Evolutionary conservation across 2,888 invertebrate genomes (phyloP), one percentile per base, ranked within the genome.

Genomic region (Ptychoptera albimana): DNA sequence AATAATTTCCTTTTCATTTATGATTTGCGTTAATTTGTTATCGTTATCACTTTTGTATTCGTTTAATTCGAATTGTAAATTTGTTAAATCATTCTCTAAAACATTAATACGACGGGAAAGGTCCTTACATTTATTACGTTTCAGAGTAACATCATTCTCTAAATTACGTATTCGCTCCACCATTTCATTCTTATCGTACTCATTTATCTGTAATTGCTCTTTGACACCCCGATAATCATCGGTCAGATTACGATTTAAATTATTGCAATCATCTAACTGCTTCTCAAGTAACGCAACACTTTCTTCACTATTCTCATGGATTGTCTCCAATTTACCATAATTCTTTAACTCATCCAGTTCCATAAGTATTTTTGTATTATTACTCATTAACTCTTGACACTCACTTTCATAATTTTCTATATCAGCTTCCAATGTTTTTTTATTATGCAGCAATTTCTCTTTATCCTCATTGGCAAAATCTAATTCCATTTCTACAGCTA

Each of bases 251-350:
- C 70, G 69, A 53, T 75, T 77, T n/a, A 71, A 61, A 51, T 62
- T 70, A 49, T 65, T 72, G 38, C 69, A 70, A 54, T 75, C 73
- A 42, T 81, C 82, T 39, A 81, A 57, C 58, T 80, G 78, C 1
- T 68, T 65, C 62, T 81, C 80, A 51, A 81, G 57, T 52, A 75
- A 70, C 0, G 70, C 65, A 48, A 79, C 61, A 50, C 75, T 78
- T 52, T 81, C 80, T 64, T 81, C 81, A 53, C 80, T 79, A 2
- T 76, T 73, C 64, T 82, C 81, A 42, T 75, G 74, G 43, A 82
- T 81, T 1, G 81, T 79, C 59, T 80, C 75, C 50, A 81, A 60
- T 51, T 77, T 77, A 30, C 39, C 39, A 30, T 12, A 9, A 39
- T 39, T 58, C 48, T 79, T 79, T 43, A 73, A 69, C 40, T 73